Evolutionary conservation across 1,140 invertebrate species (phyloP).

Genomic region (Leptestheria dahalacensis): DNA sequence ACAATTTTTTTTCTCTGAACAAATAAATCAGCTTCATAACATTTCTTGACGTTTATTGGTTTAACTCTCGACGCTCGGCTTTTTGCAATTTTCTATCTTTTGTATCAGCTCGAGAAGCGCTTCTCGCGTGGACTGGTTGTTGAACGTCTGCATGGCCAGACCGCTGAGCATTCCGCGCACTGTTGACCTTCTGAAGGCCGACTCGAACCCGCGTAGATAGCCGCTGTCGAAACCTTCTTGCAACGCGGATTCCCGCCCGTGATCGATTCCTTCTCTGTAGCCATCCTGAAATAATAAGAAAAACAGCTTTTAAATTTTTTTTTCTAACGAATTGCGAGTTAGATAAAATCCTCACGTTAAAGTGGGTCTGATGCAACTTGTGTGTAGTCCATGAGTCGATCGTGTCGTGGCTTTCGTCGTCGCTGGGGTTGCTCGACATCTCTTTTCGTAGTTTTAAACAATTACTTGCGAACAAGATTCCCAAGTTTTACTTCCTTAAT

Average conservation of each 20-base stretch:
- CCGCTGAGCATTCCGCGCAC: neutral
- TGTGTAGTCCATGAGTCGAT: neutral
- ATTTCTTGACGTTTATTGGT: too few relatives aligned
- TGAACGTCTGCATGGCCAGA: neutral
- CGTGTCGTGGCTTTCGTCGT: neutral
- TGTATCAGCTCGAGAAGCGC: too few relatives aligned
- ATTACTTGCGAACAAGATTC: neutral
- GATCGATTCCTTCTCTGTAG: slow-evolving; percentile 36
- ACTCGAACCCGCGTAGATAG: slow-evolving; percentile 33
- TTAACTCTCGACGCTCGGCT: too few relatives aligned
- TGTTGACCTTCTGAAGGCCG: neutral
- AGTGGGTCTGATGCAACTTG: neutral
- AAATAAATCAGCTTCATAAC: neutral
- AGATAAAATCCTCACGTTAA: neutral
- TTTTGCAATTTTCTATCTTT: too few relatives aligned
- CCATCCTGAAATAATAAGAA: slow-evolving; percentile 30
- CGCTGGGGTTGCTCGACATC: neutral
- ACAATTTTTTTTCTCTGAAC: neutral
- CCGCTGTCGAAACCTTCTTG: slow-evolving; percentile 40
- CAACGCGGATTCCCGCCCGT: slow-evolving; percentile 34
- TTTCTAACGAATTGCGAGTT: neutral
- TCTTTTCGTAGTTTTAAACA: neutral
- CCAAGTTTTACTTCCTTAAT: neutral
- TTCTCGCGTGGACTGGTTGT: too few relatives aligned
- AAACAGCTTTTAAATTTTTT: too few relatives aligned